These are phyloP conservation scores for Rhombomys opimus DNA, from an alignment of 2,113 vertebrate species.

Conservation along the genomic window DNA sequence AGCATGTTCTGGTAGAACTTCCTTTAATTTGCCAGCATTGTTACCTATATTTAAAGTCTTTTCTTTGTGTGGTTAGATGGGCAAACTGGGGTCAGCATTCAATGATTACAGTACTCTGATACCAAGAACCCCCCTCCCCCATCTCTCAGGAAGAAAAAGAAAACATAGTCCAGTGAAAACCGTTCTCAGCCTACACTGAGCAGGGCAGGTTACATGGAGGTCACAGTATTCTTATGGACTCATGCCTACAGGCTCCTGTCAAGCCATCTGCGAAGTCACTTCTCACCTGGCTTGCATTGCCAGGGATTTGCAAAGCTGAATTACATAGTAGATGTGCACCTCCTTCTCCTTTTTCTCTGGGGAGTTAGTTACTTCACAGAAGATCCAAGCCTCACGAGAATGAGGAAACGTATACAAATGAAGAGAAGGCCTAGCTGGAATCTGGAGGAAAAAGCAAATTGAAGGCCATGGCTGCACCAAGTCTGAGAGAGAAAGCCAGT, in stretches of 20 bases:
- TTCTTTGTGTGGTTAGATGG: background rate
- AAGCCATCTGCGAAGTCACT: background rate
- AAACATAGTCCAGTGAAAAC: background rate
- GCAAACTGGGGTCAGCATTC: background rate
- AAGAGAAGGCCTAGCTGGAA: background rate
- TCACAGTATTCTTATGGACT: background rate
- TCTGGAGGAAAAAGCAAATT: background rate
- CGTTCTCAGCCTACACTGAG: background rate
- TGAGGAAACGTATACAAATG: background rate
- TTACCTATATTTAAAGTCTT: background rate
- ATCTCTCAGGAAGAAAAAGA: background rate
- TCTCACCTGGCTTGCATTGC: no score
- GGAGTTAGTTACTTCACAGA: background rate
- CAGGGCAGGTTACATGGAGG: no score
- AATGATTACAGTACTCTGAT: background rate
- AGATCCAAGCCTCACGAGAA: background rate
- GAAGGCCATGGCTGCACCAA: background rate
- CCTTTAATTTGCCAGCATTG: background rate
- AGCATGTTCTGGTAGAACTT: no score
- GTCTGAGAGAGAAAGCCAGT: background rate
- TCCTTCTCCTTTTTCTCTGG: background rate
- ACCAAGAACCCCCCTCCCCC: background rate
- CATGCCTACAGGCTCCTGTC: background rate
- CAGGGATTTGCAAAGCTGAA: background rate
- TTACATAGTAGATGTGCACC: background rate